Percentiles rank a stretch among this genome's conserved stretches.
These are phyloP conservation scores for Tribolium castaneum DNA, from an alignment of 1,140 invertebrate species.

Conservation along the genomic window DNA sequence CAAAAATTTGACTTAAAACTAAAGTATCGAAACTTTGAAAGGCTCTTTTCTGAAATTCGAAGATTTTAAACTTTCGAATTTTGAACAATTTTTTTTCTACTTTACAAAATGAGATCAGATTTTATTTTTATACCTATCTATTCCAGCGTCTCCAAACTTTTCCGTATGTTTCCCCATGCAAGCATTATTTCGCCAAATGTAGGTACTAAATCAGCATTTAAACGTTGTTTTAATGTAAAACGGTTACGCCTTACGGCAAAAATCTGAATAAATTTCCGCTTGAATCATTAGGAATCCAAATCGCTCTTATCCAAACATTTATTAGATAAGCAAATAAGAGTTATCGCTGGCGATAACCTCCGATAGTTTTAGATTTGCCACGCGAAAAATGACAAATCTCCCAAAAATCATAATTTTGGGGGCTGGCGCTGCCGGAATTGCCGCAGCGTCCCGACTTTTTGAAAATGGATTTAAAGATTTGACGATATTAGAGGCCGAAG, in stretches of 20 bases:
- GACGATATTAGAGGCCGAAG: slow-evolving; percentile 75
- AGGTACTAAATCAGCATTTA: neutral
- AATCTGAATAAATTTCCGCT: neutral
- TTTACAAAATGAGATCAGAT: too few species aligned
- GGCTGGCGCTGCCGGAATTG: slow-evolving; percentile 71
- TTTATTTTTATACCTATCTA: too few species aligned
- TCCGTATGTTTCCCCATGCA: neutral
- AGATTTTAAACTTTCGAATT: too few species aligned
- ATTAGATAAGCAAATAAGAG: neutral
- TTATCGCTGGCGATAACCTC: neutral
- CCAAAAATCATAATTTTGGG: slow-evolving; percentile 68
- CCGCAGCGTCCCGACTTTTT: slow-evolving; percentile 68
- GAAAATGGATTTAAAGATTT: slow-evolving; percentile 68
- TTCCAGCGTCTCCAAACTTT: neutral
- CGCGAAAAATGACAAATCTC: slow-evolving; percentile 2
- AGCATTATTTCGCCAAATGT: neutral
- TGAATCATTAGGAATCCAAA: neutral
- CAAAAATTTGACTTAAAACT: too few species aligned
- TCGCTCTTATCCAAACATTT: neutral
- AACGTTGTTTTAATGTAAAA: slow-evolving; percentile 13
- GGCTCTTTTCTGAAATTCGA: too few species aligned
- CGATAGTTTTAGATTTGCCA: neutral
- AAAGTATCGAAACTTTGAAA: too few species aligned
- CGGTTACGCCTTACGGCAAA: neutral
- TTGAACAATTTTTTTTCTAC: too few species aligned